Conservation (phyloP, 2,797 vertebrate species). For the Typhlichthys subterraneus region DNA sequence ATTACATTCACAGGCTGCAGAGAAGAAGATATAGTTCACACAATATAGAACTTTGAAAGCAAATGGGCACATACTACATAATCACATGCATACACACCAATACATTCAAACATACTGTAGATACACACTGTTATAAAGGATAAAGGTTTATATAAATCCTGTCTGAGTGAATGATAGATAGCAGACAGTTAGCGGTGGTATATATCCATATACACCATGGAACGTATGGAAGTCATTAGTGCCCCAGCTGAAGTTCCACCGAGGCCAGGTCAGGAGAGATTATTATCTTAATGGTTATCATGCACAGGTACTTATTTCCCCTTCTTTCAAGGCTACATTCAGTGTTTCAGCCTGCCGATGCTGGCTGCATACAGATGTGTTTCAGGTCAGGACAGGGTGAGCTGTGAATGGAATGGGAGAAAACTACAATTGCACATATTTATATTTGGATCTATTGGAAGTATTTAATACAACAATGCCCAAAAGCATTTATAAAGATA, state of each 20-base stretch:
- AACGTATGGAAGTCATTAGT: constrained; percentile 47
- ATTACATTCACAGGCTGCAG: not conserved
- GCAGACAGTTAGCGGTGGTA: constrained; percentile 17
- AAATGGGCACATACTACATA: not conserved
- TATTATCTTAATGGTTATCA: constrained; percentile 26
- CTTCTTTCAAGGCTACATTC: constrained; percentile 19
- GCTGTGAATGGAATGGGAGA: constrained; percentile 17
- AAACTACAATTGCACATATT: constrained; percentile 11
- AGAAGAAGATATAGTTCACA: not conserved
- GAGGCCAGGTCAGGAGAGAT: constrained; percentile 33
- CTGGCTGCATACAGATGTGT: constrained; percentile 64
- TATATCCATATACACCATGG: not conserved
- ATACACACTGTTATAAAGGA: not conserved
- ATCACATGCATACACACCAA: not conserved
- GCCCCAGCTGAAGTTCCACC: constrained; percentile 11
- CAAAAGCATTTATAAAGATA: no score
- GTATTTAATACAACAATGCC: no score
- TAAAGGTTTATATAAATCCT: not conserved
- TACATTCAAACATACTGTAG: not conserved
- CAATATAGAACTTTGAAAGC: not conserved
- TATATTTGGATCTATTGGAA: not conserved
- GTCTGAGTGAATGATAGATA: not conserved
- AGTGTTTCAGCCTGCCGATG: constrained; percentile 22
- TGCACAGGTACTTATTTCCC: constrained; percentile 27
- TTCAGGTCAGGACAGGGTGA: constrained; percentile 42